Evolutionary conservation across 1,140 invertebrate species (phyloP), one percentile per base, ranked within the genome.

Genomic region (Hylaeus anthracinus): DNA sequence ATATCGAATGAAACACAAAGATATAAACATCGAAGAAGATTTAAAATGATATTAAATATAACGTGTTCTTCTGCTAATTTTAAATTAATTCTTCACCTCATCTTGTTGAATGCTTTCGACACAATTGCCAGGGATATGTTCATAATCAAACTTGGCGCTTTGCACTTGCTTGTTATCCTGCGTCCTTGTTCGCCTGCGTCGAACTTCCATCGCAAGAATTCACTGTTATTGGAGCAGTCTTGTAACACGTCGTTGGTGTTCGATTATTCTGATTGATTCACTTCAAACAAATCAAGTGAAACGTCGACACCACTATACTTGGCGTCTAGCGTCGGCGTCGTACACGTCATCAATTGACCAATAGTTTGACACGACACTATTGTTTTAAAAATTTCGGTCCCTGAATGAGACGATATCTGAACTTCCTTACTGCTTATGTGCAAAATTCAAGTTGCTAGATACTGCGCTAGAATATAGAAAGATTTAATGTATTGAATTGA

Each of bases 191-290:
- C 88, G 90, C 76, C 90, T 89, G 9, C 91, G 91, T 45, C 91
- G 91, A 65, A 91, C 87, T 60, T 92, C 90, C 92, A 93, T 92
- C 37, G 51, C 79, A 69, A 14, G 12, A 67, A 67, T 67, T 61
- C 14, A 1, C 39, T 39, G 5, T 72, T 61, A 64, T 5, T 26
- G 15, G 15, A 26, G 8, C 12, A 9, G 15, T 12, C 1, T 45
- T n/a, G 2, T 26, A 43, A 72, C 43, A 26, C 8, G 10, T 61
- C 5, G 37, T 1, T 14, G 3, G 5, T 63, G 63, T 41, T 14
- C 58, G 39, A 43, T 58, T 77, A n/a, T 41, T 12, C 51, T 26
- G 8, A 53, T 72, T 56, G 0, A 64, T 48, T 64, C 12, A 15
- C 43, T 39, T 6, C 8, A 10, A 72, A n/a, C 8, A 64, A 65